Base-by-base conservation (phyloP, 1,140 invertebrate genomes). In the Oryctes rhinoceros region DNA sequence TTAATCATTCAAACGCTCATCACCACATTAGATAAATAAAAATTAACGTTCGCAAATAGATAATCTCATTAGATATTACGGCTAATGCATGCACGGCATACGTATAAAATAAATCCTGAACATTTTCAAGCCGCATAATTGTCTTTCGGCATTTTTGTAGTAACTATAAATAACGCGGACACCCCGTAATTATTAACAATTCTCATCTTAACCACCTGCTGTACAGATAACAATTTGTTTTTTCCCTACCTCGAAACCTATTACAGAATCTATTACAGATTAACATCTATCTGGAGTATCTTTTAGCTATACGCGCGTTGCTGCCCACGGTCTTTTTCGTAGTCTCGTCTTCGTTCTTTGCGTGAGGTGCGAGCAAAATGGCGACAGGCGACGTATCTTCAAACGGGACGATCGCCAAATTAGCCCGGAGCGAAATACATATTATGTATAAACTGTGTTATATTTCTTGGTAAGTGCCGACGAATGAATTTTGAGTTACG, bases 191-290 rank as follows among this genome's bases (percentile, higher is more conserved):
- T 79, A 79, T 24, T 71, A 71, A 65, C 24, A 65, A 71, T 48
- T 35, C 47, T 79, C 37, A 47, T 20, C n/a, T 74, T 39, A 67
- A 59, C 59, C 78, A 79, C 59, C 78, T 79, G 78, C 39, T 67
- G 39, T 67, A 44, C 13, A 79, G 30, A 44, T 44, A 44, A 53
- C 76, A 37, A 48, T 53, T 79, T 79, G 65, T 65, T 79, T 39
- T 75, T 75, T 47, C 78, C 65, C 65, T 71, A 35, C 65, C 20
- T 71, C 20, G 30, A 35, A 75, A 75, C 37, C 78, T 74, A 79
- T 79, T 79, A 79, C 78, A 79, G 67, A 79, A 79, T 79, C 78
- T 79, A 79, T 79, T 67, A 79, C 24, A 79, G 78, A 79, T 79
- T 71, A 79, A 59, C 78, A 79, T 79, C 78, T 71, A 71, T 24